Percentiles rank a stretch among this genome's conserved stretches.
These are phyloP conservation scores for Xiphophorus maculatus DNA, from an alignment of 2,113 vertebrate genomes.

Conservation along the genomic window DNA sequence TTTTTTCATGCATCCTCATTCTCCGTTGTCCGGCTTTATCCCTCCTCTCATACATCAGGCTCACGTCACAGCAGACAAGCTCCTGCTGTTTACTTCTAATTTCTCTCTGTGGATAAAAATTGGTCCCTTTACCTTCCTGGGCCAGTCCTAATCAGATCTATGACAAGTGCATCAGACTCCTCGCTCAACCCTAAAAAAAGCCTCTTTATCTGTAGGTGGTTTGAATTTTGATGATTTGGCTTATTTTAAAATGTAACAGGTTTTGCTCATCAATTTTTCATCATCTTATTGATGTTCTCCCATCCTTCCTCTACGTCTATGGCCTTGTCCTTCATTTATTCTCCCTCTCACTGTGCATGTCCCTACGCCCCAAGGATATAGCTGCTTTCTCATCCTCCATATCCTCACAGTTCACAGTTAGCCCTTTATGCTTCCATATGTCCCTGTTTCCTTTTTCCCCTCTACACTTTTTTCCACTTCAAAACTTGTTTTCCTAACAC, in stretches of 20 bases:
- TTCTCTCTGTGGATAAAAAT: constrained; percentile 65
- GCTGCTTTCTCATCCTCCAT: constrained; percentile 29
- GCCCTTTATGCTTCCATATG: constrained; percentile 46
- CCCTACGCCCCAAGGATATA: constrained; percentile 10
- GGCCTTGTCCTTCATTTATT: constrained; percentile 7
- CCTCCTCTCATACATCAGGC: constrained; percentile 64
- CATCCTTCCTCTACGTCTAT: background rate
- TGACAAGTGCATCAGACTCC: constrained; percentile 38
- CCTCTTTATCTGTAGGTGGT: constrained; percentile 10
- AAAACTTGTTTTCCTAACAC: constrained; percentile 53
- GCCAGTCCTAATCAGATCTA: constrained; percentile 59
- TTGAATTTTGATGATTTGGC: constrained; percentile 39
- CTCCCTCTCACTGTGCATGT: background rate
- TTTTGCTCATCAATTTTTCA: constrained; percentile 19
- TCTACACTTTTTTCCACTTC: constrained; percentile 40
- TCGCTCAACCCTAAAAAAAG: constrained; percentile 11
- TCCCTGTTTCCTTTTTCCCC: constrained; percentile 21
- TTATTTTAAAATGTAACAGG: constrained; percentile 33
- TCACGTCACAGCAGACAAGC: constrained; percentile 38
- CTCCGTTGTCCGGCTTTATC: constrained; percentile 60
- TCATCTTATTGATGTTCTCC: background rate
- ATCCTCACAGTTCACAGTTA: constrained; percentile 40
- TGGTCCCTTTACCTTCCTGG: constrained; percentile 32
- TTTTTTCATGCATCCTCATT: constrained; percentile 34
- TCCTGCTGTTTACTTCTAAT: constrained; percentile 68